Evolutionary conservation across 1,140 invertebrate genomes (phyloP).

Genomic region (Episyrphus balteatus): DNA sequence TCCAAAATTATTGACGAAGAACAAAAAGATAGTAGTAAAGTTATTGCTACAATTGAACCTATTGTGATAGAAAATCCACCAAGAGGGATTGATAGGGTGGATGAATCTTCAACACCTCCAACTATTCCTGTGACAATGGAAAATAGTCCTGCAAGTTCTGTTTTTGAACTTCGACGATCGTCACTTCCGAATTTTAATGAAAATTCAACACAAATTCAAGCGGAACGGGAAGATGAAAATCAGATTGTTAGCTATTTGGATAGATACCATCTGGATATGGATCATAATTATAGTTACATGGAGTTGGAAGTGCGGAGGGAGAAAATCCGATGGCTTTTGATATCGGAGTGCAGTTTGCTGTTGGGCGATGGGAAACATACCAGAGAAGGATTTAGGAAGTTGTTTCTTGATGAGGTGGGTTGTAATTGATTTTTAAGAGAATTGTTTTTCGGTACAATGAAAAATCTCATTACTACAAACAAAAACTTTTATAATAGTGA

Average conservation of each 20-base stretch:
- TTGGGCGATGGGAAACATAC: conserved; percentile 35
- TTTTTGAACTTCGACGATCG: background rate
- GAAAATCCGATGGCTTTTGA: conserved; percentile 34
- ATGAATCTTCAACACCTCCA: background rate
- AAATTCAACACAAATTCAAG: conserved; percentile 14
- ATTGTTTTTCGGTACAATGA: too few species aligned
- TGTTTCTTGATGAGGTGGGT: conserved; percentile 33
- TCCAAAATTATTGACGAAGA: background rate
- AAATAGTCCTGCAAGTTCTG: background rate
- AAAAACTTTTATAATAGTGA: too few species aligned
- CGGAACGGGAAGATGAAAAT: conserved; percentile 28
- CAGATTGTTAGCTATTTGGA: conserved; percentile 27
- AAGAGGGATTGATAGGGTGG: background rate
- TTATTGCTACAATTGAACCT: background rate
- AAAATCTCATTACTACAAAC: too few species aligned
- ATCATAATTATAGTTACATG: conserved; percentile 37
- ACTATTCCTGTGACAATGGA: background rate
- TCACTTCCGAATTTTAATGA: background rate
- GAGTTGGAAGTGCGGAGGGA: conserved; percentile 35
- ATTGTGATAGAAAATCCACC: background rate
- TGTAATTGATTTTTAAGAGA: background rate
- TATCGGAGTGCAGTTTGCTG: conserved; percentile 35
- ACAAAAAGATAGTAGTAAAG: background rate
- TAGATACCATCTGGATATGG: conserved; percentile 36
- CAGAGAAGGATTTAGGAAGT: conserved; percentile 31